phyloP scores from a whole-genome alignment of 2,888 invertebrate species.

The Andrena marginata region DNA sequence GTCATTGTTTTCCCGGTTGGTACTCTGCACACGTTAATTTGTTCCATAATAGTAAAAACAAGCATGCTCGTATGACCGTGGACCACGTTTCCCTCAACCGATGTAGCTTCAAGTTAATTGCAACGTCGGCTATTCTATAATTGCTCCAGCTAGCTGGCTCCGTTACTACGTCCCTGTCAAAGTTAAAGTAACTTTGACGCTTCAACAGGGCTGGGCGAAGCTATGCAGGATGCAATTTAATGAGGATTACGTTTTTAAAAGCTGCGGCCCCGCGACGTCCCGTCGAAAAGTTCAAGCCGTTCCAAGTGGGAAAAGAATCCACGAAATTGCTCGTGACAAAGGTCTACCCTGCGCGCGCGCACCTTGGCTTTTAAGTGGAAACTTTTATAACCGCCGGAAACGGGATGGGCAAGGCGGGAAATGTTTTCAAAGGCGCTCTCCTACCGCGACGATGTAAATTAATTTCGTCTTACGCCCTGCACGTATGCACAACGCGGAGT shows the following conservation, averaged over 20 bases:
- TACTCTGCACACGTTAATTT: conserved; percentile 27
- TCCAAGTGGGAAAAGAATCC: background rate
- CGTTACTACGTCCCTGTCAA: conserved; percentile 9
- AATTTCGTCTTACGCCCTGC: conserved; percentile 10
- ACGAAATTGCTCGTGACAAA: conserved; percentile 26
- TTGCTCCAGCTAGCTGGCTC: conserved; percentile 3
- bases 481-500: conserved; percentile 12
- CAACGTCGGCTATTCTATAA: conserved; percentile 40
- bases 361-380: conserved; percentile 12
- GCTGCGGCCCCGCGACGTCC: background rate
- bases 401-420: background rate
- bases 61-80: conserved; percentile 10
- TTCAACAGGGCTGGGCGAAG: conserved; percentile 19
- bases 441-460: conserved; percentile 26
- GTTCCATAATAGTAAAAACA: conserved; percentile 50
- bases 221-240: conserved; percentile 43
- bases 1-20: background rate
- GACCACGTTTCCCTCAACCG: conserved; percentile 1
- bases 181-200: conserved; percentile 36
- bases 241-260: conserved; percentile 47
- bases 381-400: conserved; percentile 13
- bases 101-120: conserved; percentile 40
- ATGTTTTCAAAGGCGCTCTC: conserved; percentile 22
- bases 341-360: background rate
- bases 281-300: conserved; percentile 21